Conservation (phyloP, 2,113 vertebrate species). For the Corydoras sp. region DNA sequence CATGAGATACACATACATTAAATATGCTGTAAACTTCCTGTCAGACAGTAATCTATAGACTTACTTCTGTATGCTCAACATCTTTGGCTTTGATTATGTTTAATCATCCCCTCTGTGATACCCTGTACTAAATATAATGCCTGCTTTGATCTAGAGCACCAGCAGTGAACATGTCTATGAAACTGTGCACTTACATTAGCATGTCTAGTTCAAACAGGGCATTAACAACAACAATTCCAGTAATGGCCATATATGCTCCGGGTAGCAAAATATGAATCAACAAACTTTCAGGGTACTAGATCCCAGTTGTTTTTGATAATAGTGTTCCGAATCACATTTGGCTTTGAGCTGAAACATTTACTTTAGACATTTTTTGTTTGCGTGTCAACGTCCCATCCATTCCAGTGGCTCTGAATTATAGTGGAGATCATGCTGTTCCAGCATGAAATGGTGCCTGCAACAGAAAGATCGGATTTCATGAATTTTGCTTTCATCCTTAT, state of each 20-base stretch:
- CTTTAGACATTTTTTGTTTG: conserved; percentile 47
- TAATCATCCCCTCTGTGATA: conserved; percentile 28
- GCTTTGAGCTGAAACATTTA: no score
- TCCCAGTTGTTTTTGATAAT: conserved; percentile 50
- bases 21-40: conserved; percentile 25
- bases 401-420: conserved; percentile 60
- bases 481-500: conserved; percentile 71
- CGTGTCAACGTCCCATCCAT: conserved; percentile 65
- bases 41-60: conserved; percentile 25
- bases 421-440: conserved; percentile 66
- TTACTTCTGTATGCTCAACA: conserved; percentile 20
- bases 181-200: conserved; percentile 30
- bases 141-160: conserved; percentile 30
- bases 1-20: conserved; percentile 9
- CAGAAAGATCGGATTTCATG: conserved; percentile 69
- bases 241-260: conserved; percentile 27
- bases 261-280: conserved; percentile 40
- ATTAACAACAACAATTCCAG: conserved; percentile 27
- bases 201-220: conserved; percentile 18
- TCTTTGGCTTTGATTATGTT: conserved; percentile 31
- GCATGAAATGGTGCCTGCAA: conserved; percentile 65
- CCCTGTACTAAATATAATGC: conserved; percentile 21
- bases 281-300: conserved; percentile 28
- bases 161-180: conserved; percentile 21
- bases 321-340: no score